Conservation (phyloP, 2,797 vertebrate species). For the Scyliorhinus canicula region DNA sequence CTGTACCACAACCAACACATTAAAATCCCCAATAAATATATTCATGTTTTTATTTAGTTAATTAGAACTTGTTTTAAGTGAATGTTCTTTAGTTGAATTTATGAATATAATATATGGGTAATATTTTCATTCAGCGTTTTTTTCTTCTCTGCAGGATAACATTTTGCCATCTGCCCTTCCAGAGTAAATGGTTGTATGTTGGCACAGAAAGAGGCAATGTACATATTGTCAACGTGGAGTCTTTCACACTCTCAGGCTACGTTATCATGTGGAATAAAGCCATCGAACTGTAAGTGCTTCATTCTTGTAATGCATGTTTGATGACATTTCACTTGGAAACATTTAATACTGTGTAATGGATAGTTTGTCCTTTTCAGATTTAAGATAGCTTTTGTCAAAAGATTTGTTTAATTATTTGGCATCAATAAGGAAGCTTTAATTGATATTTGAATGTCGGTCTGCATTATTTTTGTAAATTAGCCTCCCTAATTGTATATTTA, state of each 20-base stretch:
- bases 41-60: neutral
- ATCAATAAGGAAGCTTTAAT: neutral
- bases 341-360: neutral
- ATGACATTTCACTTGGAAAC: conserved; percentile 42
- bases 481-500: neutral
- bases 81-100: neutral
- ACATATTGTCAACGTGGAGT: conserved; percentile 97
- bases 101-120: neutral
- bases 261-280: conserved; percentile 99
- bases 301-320: conserved; percentile 42
- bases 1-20: neutral
- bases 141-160: conserved; percentile 67
- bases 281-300: conserved; percentile 92
- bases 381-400: neutral
- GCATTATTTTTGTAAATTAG: conserved; percentile 4
- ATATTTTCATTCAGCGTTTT: conserved; percentile 45
- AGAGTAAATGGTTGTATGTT: conserved; percentile 98
- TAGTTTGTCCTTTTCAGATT: neutral
- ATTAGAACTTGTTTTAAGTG: conserved; percentile 19
- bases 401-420: too few species aligned
- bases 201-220: conserved; percentile 95
- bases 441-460: too few species aligned
- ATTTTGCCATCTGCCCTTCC: conserved; percentile 92
- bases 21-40: neutral
- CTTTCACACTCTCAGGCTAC: conserved; percentile 98